phyloP scores from a whole-genome alignment of 2,113 vertebrate species.

The Cromileptes altivelis region DNA sequence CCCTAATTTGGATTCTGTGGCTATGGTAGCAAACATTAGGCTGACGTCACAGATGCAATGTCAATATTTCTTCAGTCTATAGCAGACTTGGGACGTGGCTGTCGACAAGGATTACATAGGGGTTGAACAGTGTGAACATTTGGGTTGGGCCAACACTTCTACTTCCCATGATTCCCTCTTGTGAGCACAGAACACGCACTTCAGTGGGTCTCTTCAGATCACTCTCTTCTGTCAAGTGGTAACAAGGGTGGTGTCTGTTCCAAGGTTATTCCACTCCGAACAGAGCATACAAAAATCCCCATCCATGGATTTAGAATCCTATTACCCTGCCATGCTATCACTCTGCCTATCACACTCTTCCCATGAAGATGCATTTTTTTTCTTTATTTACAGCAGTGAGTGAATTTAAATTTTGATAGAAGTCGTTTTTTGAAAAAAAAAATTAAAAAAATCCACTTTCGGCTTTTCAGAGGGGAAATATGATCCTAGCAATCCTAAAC shows the following conservation, averaged over 20 bases:
- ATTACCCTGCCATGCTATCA: slow-evolving; percentile 39
- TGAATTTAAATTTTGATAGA: slow-evolving; percentile 64
- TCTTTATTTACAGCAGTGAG: slow-evolving; percentile 61
- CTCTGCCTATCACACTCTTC: slow-evolving; percentile 10
- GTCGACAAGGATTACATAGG: slow-evolving; percentile 41
- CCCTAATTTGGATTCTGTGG: not conserved
- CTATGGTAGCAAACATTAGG: not conserved
- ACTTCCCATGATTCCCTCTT: slow-evolving; percentile 55
- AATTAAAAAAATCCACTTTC: slow-evolving; percentile 45
- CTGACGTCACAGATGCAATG: slow-evolving; percentile 5
- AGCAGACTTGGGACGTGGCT: slow-evolving; percentile 19
- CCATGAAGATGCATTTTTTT: slow-evolving; percentile 41
- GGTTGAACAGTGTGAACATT: slow-evolving; percentile 37
- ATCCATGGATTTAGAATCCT: slow-evolving; percentile 41
- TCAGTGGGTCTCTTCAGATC: slow-evolving; percentile 30
- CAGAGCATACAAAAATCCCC: slow-evolving; percentile 12
- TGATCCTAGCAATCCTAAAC: slow-evolving; percentile 53
- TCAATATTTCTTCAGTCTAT: slow-evolving; percentile 14
- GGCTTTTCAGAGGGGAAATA: slow-evolving; percentile 44
- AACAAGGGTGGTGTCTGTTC: slow-evolving; percentile 40
- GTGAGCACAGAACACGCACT: slow-evolving; percentile 40
- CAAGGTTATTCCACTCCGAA: slow-evolving; percentile 54
- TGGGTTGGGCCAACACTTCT: slow-evolving; percentile 13
- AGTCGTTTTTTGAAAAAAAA: slow-evolving; percentile 34
- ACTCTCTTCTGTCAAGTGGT: slow-evolving; percentile 30